Conservation (phyloP, 2,888 invertebrate species). For the Microctonus hyperodae region DNA sequence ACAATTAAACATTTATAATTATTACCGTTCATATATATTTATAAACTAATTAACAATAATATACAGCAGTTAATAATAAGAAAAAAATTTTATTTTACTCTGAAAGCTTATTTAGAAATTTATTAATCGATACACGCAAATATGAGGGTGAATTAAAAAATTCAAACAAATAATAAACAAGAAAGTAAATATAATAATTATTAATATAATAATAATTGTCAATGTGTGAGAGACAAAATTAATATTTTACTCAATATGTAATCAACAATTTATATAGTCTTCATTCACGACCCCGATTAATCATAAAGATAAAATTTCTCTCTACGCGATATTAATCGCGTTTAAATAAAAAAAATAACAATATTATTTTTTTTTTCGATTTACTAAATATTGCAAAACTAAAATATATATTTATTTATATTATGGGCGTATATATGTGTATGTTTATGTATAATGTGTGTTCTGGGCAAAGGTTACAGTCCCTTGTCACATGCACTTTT, state of each 20-base stretch:
- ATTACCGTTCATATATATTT: neutral
- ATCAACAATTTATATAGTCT: slow-evolving; percentile 6
- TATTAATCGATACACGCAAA: neutral
- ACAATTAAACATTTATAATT: neutral
- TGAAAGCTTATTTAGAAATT: neutral
- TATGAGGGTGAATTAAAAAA: slow-evolving; percentile 8
- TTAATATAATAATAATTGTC: neutral
- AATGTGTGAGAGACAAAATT: slow-evolving; percentile 6
- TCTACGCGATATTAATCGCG: neutral
- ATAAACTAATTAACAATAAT: no score
- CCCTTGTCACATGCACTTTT: neutral
- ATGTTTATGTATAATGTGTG: no score
- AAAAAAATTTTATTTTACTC: neutral
- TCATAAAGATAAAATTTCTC: slow-evolving; percentile 30
- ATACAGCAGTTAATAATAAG: neutral
- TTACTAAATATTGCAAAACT: neutral
- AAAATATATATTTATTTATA: neutral
- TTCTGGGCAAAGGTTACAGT: neutral
- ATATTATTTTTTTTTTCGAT: neutral
- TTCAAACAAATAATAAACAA: slow-evolving; percentile 10
- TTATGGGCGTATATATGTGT: no score
- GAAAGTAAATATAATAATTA: neutral
- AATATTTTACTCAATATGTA: slow-evolving; percentile 27
- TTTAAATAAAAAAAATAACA: slow-evolving; percentile 9
- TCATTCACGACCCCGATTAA: slow-evolving; percentile 47